These are phyloP conservation scores for Spinus olivaceus DNA, from an alignment of 2,797 vertebrate genomes.

Conservation along the genomic window DNA sequence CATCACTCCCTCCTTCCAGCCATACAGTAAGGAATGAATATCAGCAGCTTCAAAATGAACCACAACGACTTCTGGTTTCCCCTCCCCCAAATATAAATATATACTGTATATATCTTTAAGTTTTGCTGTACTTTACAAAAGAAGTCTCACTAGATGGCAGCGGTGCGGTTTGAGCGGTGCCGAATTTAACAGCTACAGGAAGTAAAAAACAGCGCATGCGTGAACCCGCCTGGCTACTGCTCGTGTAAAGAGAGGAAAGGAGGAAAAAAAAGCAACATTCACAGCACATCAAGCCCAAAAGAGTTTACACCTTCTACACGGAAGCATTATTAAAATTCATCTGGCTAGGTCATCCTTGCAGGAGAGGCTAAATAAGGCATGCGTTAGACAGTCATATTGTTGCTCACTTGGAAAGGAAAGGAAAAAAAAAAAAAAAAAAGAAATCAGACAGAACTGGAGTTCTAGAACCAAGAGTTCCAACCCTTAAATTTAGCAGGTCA, in stretches of 20 bases:
- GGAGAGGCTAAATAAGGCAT: constrained; percentile 96
- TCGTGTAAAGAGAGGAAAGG: constrained; percentile 68
- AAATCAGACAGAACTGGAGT: constrained; percentile 65
- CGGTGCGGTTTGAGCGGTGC: constrained; percentile 75
- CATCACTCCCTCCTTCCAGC: constrained; percentile 65
- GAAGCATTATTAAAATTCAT: constrained; percentile 86
- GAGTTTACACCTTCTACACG: constrained; percentile 90
- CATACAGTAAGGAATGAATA: constrained; percentile 76
- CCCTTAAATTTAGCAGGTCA: constrained; percentile 76
- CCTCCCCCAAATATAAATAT: constrained; percentile 78
- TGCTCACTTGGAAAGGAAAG: constrained; percentile 75
- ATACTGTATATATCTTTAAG: constrained; percentile 80
- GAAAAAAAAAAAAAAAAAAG: neutral
- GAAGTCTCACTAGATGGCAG: constrained; percentile 79
- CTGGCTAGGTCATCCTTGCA: constrained; percentile 85
- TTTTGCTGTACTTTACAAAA: constrained; percentile 80
- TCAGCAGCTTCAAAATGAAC: constrained; percentile 80
- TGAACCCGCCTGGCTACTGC: constrained; percentile 71
- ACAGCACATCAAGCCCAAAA: constrained; percentile 93
- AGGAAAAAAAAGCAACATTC: constrained; percentile 83
- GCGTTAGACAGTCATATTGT: constrained; percentile 91
- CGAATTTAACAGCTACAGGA: constrained; percentile 74
- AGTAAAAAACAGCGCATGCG: constrained; percentile 80
- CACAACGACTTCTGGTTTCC: constrained; percentile 73
- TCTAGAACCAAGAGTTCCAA: constrained; percentile 75